A percentile compares a stretch with the other conserved stretches of the same genome.
These are phyloP conservation scores for Heliocidaris erythrogramma DNA, from an alignment of 35 echinoderm and acorn worm species.

Conservation along the genomic window DNA sequence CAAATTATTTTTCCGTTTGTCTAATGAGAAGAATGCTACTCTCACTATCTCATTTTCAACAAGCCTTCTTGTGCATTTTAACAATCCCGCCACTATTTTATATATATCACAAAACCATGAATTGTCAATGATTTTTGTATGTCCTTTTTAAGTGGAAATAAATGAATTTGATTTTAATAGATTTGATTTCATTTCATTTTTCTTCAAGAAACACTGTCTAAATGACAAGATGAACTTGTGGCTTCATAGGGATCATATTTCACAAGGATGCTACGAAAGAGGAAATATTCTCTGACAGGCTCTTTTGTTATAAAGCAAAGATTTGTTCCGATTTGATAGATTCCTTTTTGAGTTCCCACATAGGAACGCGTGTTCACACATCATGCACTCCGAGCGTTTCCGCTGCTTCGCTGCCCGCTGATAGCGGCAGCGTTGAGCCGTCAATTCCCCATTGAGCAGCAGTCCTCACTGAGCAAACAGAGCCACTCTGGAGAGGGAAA, in stretches of 20 bases:
- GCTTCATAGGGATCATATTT: neutral
- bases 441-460: conserved; percentile 23
- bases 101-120: no score
- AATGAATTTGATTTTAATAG: no score
- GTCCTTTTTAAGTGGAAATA: no score
- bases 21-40: neutral
- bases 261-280: neutral
- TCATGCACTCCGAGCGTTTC: neutral
- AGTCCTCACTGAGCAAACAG: conserved; percentile 40
- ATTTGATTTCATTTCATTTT: no score
- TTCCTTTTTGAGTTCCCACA: conserved; percentile 28
- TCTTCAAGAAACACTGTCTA: neutral
- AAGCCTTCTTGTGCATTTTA: no score
- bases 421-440: conserved; percentile 16
- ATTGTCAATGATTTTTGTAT: no score
- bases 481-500: neutral
- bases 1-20: no score
- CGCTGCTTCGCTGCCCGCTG: conserved; percentile 4
- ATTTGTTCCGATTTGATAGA: conserved; percentile 5
- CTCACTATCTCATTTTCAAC: neutral
- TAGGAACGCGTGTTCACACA: conserved; percentile 13
- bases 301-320: conserved; percentile 33
- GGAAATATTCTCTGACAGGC: neutral
- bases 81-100: no score
- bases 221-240: conserved; percentile 27